phyloP scores from a whole-genome alignment of 2,113 vertebrate genomes.

The Silurus meridionalis region DNA sequence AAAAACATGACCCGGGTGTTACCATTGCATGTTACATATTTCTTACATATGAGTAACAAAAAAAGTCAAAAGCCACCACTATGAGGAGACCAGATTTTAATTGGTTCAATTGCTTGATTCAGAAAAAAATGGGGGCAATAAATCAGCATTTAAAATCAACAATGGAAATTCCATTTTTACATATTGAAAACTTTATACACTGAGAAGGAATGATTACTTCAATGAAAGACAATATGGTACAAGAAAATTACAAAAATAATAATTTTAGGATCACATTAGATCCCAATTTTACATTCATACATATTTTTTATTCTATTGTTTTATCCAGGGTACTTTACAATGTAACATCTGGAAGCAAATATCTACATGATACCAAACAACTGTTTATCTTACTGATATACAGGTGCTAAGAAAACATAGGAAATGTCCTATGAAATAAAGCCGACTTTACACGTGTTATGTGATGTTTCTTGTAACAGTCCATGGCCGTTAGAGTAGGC shows the following conservation, averaged over 20 bases:
- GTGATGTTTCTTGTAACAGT: slow-evolving; percentile 59
- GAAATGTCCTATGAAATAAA: slow-evolving; percentile 68
- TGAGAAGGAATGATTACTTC: slow-evolving; percentile 80
- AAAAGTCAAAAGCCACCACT: neutral
- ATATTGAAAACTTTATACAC: slow-evolving; percentile 58
- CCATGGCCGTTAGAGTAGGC: slow-evolving; percentile 72
- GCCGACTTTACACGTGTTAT: slow-evolving; percentile 70
- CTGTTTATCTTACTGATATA: slow-evolving; percentile 64
- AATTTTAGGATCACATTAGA: slow-evolving; percentile 68
- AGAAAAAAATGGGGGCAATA: slow-evolving; percentile 34
- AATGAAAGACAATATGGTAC: slow-evolving; percentile 71
- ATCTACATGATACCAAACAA: slow-evolving; percentile 61
- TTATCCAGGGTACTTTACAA: slow-evolving; percentile 23
- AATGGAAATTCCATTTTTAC: slow-evolving; percentile 43
- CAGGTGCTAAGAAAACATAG: slow-evolving; percentile 50
- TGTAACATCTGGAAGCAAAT: slow-evolving; percentile 59
- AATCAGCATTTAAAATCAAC: slow-evolving; percentile 39
- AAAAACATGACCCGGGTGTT: neutral
- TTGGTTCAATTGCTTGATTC: slow-evolving; percentile 46
- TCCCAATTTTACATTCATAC: slow-evolving; percentile 64
- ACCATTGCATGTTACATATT: neutral
- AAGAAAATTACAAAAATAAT: slow-evolving; percentile 96
- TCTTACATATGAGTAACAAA: neutral
- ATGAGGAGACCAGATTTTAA: slow-evolving; percentile 42
- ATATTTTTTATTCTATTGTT: slow-evolving; percentile 14